Conservation (phyloP, 1,140 invertebrate species). For the Drosophila funebris region DNA sequence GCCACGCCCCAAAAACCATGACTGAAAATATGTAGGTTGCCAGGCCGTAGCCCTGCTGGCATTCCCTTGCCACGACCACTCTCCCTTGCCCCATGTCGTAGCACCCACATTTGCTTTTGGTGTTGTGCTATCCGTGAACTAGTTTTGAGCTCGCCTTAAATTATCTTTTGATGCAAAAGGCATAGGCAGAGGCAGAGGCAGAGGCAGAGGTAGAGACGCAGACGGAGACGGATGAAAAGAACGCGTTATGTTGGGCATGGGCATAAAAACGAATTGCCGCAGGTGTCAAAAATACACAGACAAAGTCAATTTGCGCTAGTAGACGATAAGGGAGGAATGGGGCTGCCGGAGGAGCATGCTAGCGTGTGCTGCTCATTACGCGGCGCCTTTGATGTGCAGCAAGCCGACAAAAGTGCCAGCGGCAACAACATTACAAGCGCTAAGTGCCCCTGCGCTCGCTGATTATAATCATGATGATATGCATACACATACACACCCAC, state of each 20-base stretch:
- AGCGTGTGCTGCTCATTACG: slow-evolving; percentile 76
- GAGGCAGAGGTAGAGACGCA: too few relatives aligned
- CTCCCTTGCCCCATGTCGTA: background rate
- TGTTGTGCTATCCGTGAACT: slow-evolving; percentile 64
- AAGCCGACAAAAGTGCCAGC: slow-evolving; percentile 75
- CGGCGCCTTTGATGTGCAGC: slow-evolving; percentile 79
- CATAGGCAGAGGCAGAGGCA: background rate
- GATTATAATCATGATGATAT: slow-evolving; percentile 77
- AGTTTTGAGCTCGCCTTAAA: slow-evolving; percentile 75
- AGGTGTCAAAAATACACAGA: slow-evolving; percentile 81
- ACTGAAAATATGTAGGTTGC: slow-evolving; percentile 74
- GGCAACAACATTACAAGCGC: slow-evolving; percentile 72
- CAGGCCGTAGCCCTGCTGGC: background rate
- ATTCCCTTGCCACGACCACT: background rate
- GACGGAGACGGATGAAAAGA: slow-evolving; percentile 9
- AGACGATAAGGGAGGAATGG: slow-evolving; percentile 39
- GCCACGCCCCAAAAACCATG: slow-evolving; percentile 58
- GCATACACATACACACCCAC: slow-evolving; percentile 41
- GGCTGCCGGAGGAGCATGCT: slow-evolving; percentile 17
- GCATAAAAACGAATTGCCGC: slow-evolving; percentile 72
- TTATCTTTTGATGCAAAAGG: slow-evolving; percentile 78
- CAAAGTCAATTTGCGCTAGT: slow-evolving; percentile 77
- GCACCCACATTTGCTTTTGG: background rate
- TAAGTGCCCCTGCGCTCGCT: slow-evolving; percentile 69
- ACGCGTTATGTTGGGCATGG: slow-evolving; percentile 24